phyloP scores from a whole-genome alignment of 2,113 vertebrate species.

The Scomber scombrus region DNA sequence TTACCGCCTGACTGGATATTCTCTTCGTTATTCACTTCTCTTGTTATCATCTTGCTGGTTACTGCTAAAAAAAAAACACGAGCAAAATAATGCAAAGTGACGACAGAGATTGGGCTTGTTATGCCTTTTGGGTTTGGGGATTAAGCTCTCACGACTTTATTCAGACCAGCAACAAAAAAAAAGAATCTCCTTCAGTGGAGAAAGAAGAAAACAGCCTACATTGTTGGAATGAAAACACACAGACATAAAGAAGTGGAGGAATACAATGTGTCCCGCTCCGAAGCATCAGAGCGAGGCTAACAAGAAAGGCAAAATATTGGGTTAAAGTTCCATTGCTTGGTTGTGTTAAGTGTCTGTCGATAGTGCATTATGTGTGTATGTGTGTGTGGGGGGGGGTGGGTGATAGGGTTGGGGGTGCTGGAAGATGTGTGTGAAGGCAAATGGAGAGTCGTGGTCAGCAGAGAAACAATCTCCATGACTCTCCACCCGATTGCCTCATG shows the following conservation, averaged over 20 bases:
- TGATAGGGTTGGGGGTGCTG: neutral
- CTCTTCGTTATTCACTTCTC: slow-evolving; percentile 33
- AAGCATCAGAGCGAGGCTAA: slow-evolving; percentile 20
- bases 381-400: slow-evolving; percentile 6
- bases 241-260: slow-evolving; percentile 12
- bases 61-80: slow-evolving; percentile 7
- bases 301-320: neutral
- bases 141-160: slow-evolving; percentile 55
- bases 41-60: slow-evolving; percentile 35
- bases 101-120: slow-evolving; percentile 23
- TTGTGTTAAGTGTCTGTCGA: neutral
- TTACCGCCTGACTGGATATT: slow-evolving; percentile 42
- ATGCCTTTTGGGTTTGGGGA: slow-evolving; percentile 41
- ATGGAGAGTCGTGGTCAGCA: slow-evolving; percentile 42
- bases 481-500: slow-evolving; percentile 59
- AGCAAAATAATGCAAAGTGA: slow-evolving; percentile 54
- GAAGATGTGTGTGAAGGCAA: neutral
- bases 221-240: neutral
- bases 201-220: slow-evolving; percentile 6
- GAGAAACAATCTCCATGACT: slow-evolving; percentile 65
- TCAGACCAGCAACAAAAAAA: slow-evolving; percentile 25
- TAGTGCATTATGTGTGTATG: neutral
- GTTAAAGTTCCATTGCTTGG: neutral
- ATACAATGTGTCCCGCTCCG: slow-evolving; percentile 3
- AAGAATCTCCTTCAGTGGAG: slow-evolving; percentile 14